Evolutionary conservation across 2,797 vertebrate species (phyloP), one percentile per base, ranked within the genome.

Genomic region (Lophotriccus pileatus): DNA sequence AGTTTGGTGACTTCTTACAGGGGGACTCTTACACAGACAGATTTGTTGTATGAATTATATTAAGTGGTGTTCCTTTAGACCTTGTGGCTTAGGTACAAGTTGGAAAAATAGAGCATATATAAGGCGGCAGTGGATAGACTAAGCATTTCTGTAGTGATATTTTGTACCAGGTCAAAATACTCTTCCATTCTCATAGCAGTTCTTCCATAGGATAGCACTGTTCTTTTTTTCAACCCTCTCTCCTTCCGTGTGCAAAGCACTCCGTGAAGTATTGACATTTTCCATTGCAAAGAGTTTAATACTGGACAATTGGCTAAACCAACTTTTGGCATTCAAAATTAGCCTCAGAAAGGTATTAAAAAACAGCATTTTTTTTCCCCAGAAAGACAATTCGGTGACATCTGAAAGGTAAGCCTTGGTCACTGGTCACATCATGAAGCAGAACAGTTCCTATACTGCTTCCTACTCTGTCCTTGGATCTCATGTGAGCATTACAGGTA

Each of bases 341-440:
- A 75, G 27, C 36, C 24, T 49, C 22, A 50, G 14, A 52, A 56
- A 93, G 58, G 37, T 84, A 9, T 52, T 73, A 36, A 60, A 82
- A 59, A 88, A 0, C 32, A 36, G 19, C 6, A 7, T 52, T 18
- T 52, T 60, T 18, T 5, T 55, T 1, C 2, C 6, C 43, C 27
- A 46, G 58, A 52, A 75, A 52, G 53, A 67, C 0, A 0, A 3
- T 13, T 67, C 13, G 0, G n/a, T 67, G 62, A 22, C 63, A 72
- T 2, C 58, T 59, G 58, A 84, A 81, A 14, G 47, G 14, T 43
- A 24, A n/a, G 14, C 11, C 25, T 58, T 66, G 32, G 34, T 12
- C 27, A 47, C 43, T 70, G 69, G 46, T 90, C 21, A 81, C 36
- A 67, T 84, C 10, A 12, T 15, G 20, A 89, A 81, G 36, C 20